Conservation (phyloP, 2,888 invertebrate genomes). For the Dorcus hopei region DNA sequence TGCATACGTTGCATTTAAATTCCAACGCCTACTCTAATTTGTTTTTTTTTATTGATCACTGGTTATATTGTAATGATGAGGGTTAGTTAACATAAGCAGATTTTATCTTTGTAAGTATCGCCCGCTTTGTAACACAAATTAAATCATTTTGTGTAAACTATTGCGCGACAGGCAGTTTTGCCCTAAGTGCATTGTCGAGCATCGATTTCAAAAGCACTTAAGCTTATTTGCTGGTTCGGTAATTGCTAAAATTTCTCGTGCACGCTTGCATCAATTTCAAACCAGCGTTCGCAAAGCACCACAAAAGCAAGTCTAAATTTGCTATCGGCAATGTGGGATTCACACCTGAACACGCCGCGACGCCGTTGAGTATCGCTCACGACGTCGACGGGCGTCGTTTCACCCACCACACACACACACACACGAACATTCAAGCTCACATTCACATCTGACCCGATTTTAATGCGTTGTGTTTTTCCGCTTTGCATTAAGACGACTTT, state of each 20-base stretch:
- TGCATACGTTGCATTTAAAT: no score
- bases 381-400: slow-evolving; percentile 21
- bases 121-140: no score
- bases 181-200: no score
- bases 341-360: slow-evolving; percentile 26
- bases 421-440: neutral
- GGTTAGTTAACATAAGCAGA: no score
- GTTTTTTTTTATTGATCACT: no score
- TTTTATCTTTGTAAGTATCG: no score
- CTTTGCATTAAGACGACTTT: neutral
- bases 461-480: neutral
- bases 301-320: slow-evolving; percentile 23
- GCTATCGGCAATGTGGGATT: slow-evolving; percentile 24
- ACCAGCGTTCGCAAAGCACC: neutral
- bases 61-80: no score
- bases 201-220: no score
- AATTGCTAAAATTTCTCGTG: neutral
- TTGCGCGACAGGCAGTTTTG: no score
- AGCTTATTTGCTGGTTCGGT: neutral
- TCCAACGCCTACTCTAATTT: no score
- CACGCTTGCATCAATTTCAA: neutral
- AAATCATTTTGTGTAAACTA: no score
- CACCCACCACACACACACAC: neutral
- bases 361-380: slow-evolving; percentile 27
- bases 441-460: neutral